Base-by-base conservation (phyloP, 2,113 vertebrate genomes). In the Manacus vitellinus region DNA sequence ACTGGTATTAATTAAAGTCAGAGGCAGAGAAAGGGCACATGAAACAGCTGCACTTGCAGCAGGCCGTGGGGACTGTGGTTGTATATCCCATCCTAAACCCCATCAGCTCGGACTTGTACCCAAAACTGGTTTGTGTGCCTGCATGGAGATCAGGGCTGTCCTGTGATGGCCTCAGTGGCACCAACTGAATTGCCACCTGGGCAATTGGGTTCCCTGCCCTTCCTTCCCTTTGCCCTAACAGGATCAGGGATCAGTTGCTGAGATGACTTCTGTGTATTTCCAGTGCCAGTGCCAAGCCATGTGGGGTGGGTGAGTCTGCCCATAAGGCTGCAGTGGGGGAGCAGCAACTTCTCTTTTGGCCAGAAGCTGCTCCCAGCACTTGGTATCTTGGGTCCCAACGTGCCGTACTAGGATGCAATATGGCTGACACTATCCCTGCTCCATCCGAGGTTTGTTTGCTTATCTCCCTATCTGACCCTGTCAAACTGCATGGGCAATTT, bases 91-190 rank as follows among this genome's bases (percentile, higher is more conserved):
- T 35, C 63, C 41, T 61, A 59, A 28, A n/a, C 20, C 25, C 1
- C 6, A 4, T 4, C 65, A 67, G 41, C 35, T 3, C 9, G 8
- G 37, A 21, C 51, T 52, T 5, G 5, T 51, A 4, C 0, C 20
- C 47, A 46, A 24, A 90, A 58, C 24, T 12, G 51, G 9, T 39
- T 44, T 62, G 12, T 63, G 86, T 37, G 41, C 16, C 66, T 71
- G 31, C 18, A 19, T 3, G 0, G 49, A 81, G 49, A 66, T 12
- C 51, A 24, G 23, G 41, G 41, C 70, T 59, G 18, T 39, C 33
- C 82, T 46, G 17, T 17, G 35, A 13, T 7, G 17, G 46, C 61
- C 51, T 24, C 49, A 7, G 0, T 6, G 49, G 43, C 54, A 56
- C 41, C 49, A 52, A 25, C 55, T 6, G 17, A 68, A 43, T 51